Evolutionary conservation across 2,113 vertebrate genomes (phyloP).

Genomic region (Brachypteracias leptosomus): DNA sequence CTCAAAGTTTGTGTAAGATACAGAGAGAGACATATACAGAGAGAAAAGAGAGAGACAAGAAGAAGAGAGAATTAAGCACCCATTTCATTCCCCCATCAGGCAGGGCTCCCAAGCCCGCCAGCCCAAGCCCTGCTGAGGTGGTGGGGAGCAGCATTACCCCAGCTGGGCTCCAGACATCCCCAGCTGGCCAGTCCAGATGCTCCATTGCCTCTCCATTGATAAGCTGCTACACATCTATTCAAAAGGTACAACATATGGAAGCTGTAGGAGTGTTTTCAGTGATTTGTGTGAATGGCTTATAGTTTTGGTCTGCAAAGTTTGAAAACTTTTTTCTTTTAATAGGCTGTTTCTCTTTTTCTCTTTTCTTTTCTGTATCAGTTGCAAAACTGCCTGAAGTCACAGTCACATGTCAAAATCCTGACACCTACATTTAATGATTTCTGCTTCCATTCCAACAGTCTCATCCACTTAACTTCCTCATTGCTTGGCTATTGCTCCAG

Average conservation of each 20-base stretch:
- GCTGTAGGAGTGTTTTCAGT: background rate
- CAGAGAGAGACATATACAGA: background rate
- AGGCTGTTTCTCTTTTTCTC: background rate
- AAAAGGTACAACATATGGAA: background rate
- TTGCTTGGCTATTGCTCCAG: background rate
- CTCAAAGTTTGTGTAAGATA: slow-evolving; percentile 10
- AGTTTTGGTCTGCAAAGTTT: background rate
- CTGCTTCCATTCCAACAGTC: background rate
- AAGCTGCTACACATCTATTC: background rate
- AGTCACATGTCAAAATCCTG: slow-evolving; percentile 2
- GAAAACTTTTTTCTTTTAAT: slow-evolving; percentile 10
- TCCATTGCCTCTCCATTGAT: background rate
- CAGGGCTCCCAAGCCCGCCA: background rate
- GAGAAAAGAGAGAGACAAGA: background rate
- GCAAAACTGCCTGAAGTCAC: background rate
- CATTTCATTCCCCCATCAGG: background rate
- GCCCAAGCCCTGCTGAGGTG: accelerated
- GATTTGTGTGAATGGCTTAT: background rate
- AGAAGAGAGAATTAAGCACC: background rate
- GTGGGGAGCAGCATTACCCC: background rate
- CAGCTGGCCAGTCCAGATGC: background rate
- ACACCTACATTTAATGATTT: slow-evolving; percentile 13
- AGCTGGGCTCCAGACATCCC: background rate
- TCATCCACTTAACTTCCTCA: background rate
- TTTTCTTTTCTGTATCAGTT: background rate